Evolutionary conservation across 2,113 vertebrate species (phyloP).

Genomic region (Eolophus roseicapilla): DNA sequence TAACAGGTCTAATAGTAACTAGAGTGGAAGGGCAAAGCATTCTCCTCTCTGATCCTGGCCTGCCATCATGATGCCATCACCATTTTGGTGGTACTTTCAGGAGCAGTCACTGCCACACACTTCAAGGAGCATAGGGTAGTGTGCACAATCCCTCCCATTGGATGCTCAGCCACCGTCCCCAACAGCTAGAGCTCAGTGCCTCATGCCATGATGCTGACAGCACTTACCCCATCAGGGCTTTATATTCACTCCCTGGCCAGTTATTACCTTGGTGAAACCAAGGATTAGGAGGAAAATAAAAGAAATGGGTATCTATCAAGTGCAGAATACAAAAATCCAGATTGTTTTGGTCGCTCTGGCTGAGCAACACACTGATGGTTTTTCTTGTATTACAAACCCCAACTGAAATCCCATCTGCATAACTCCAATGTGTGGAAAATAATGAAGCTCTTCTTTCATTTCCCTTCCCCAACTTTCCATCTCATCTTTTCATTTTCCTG

Average conservation of each 20-base stretch:
- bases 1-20: background rate
- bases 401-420: background rate
- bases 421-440: background rate
- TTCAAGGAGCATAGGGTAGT: background rate
- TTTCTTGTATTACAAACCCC: background rate
- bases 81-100: accelerated
- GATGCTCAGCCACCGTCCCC: background rate
- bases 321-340: background rate
- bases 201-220: accelerated
- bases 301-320: background rate
- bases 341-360: background rate
- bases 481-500: background rate
- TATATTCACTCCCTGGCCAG: accelerated
- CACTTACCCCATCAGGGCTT: background rate
- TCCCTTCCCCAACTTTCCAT: background rate
- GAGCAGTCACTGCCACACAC: background rate
- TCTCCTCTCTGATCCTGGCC: background rate
- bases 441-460: background rate
- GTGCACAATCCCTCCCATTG: accelerated
- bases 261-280: background rate
- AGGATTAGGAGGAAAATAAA: background rate
- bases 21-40: background rate
- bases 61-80: background rate
- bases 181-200: background rate
- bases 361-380: background rate